Evolutionary conservation across 2,888 invertebrate genomes (phyloP), one percentile per base, ranked within the genome.

Genomic region (Trichopria drosophilae): DNA sequence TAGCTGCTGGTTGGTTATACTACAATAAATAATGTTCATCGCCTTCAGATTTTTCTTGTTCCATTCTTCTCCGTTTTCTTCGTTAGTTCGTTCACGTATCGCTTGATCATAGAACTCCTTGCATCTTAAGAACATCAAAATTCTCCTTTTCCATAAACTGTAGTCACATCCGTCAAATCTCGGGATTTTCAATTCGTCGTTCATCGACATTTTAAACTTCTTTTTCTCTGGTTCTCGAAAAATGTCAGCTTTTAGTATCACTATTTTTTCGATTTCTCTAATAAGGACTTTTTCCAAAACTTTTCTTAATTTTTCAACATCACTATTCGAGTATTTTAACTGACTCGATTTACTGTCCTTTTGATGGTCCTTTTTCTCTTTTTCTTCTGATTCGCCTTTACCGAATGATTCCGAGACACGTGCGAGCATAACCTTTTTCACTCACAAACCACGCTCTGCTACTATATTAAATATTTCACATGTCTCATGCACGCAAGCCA

Each of bases 161-260:
- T 62, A 60, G 16, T 63, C 59, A 12, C 34, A 22, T 10, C 61
- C 59, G 41, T 59, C 53, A 31, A 61, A 61, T 1, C 54, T 39
- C 28, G 39, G 57, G n/a, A 60, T 48, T 16, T 22, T 51, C 1
- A 53, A 37, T 1, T 43, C 41, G 10, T 39, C 50, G n/a, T 50
- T 42, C 13, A 43, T 36, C n/a, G 24, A 39, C 23, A 24, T 24
- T 24, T 24, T 13, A n/a, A 20, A 10, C 15, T n/a, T n/a, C n/a
- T n/a, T n/a, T n/a, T n/a, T n/a, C n/a, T n/a, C n/a, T n/a, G n/a
- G n/a, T n/a, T n/a, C n/a, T n/a, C n/a, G n/a, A n/a, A n/a, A n/a
- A 7, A 55, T 42, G 23, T 39, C 24, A 39, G 26, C 24, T 24
- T 39, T 3, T 6, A 26, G 37, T 39, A 26, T 12, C 16, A 23